Evolutionary conservation across 2,797 vertebrate genomes (phyloP), one percentile per base, ranked within the genome.

Genomic region (Sphaeramia orbicularis): DNA sequence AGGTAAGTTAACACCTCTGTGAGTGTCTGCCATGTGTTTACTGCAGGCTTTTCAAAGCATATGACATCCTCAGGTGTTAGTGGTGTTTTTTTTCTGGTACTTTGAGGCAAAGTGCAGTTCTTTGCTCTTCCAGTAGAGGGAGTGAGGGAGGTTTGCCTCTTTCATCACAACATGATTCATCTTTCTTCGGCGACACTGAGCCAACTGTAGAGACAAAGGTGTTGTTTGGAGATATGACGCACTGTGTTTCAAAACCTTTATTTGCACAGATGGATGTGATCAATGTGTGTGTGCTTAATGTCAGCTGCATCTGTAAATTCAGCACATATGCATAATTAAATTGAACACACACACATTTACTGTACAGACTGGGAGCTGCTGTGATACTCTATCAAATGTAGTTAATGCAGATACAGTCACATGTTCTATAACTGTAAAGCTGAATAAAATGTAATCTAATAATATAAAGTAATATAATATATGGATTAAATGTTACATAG

Each of bases 41-140:
- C 7, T 41, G 6, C 0, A 15, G n/a, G 16, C 12, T 52, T 7
- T 24, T 42, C 11, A 38, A 15, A 43, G 24, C 0, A 8, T 4
- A n/a, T 16, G 13, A 48, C 14, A 11, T 27, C 21, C 18, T 45
- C 19, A 14, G 24, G 12, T 16, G 37, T 42, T 36, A 7, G 7
- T 55, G 16, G 8, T 41, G 2, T 50, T 42, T 36, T 24, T 4
- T 36, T 24, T 8, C 41, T 47, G 21, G 15, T 21, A 3, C 4
- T 6, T 14, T 15, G 9, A 9, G 4, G 42, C 45, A 52, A 6
- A 1, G 10, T 5, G 42, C 51, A 77, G 65, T 74, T 44, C 56
- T 61, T 50, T 1, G 32, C 71, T 47, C 59, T 52, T 19, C 27
- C 86, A 83, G 76, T 40, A 81, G 86, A 70, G 82, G 82, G 85